Base-by-base conservation (phyloP, 2,888 invertebrate genomes). In the Odiellus spinosus region DNA sequence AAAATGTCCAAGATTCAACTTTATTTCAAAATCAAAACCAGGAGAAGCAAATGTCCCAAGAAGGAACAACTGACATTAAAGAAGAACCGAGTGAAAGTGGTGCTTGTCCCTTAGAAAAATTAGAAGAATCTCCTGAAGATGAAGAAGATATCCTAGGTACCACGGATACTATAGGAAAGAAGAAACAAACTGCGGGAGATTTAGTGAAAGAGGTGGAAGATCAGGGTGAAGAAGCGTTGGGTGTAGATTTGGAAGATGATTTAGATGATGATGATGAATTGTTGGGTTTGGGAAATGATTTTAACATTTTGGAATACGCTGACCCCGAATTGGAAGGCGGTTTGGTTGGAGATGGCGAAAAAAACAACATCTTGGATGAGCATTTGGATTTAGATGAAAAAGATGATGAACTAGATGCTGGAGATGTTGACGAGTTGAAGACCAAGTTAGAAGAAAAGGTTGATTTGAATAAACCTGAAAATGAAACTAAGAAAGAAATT, bases 291-390 rank as follows among this genome's bases (percentile, higher is more conserved):
- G 88, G 87, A 4, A 81, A 84, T 51, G 90, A 90, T 70, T 93
- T 93, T 67, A 91, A 93, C 65, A 88, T 93, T 60, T 68, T 93
- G 53, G 88, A 90, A 66, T 93, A 91, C 65, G 91, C 88, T 0
- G 91, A 93, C 71, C 87, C 91, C 0, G 90, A 90, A 67, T 18
- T 38, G 10, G 87, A 86, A 56, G 78, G 79, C 51, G 74, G 57
- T 32, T 54, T 64, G 4, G 59, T 58, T 35, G 83, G 57, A 74
- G 79, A 52, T 49, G 81, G 81, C 1, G 77, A 78, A 53, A 80
- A 82, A 61, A 84, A 84, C 33, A 86, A 85, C 39, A 57, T 56
- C 14, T 74, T 91, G 46, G 86, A 87, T 63, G 69, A 68, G 47
- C 79, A 81, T 49, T 70, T 87, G 44, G 87, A 87, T 64, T 71